Evolutionary conservation across 2,888 invertebrate genomes (phyloP), one percentile per base, ranked within the genome.

Genomic region (Entomobrya multifasciata): DNA sequence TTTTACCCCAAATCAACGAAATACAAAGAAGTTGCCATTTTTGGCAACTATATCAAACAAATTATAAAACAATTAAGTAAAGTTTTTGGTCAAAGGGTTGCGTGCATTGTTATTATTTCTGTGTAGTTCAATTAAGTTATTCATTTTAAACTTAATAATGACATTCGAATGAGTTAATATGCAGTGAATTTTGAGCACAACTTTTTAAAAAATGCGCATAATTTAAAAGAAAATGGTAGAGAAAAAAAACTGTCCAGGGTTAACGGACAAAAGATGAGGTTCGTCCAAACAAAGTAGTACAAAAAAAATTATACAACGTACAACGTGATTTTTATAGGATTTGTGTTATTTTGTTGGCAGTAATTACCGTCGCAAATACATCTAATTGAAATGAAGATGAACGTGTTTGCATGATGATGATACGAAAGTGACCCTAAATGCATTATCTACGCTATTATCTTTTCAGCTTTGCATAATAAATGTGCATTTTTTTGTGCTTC

Each of bases 61-160:
- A 47, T 70, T 70, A 70, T 47, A 70, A 70, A 70, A n/a, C 72
- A 52, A 72, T 72, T 49, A 72, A 72, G 17, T n/a, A 22, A 47
- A 70, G 44, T 47, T 47, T 41, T 0, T 41, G 70, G 0, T 15
- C n/a, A 44, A 55, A 55, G 3, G 17, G n/a, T 17, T 47, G 47
- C 47, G 47, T 47, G 47, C 10, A 5, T 47, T 5, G 15, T 65
- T 20, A 65, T 13, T 55, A n/a, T n/a, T 22, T 25, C 70, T 25
- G 17, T 25, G 13, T 49, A 22, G 17, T 70, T n/a, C 49, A 47
- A 22, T 49, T 49, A 52, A 17, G 72, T 49, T 47, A 72, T 17
- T 72, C 72, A 70, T 44, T 70, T 47, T n/a, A n/a, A n/a, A n/a
- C n/a, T n/a, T 70, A 47, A 47, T 70, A 70, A 70, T 70, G 70